A percentile compares a stretch with the other conserved stretches of the same genome.
Evolutionary conservation across 2,113 vertebrate genomes (phyloP).

Genomic region (Conger conger): DNA sequence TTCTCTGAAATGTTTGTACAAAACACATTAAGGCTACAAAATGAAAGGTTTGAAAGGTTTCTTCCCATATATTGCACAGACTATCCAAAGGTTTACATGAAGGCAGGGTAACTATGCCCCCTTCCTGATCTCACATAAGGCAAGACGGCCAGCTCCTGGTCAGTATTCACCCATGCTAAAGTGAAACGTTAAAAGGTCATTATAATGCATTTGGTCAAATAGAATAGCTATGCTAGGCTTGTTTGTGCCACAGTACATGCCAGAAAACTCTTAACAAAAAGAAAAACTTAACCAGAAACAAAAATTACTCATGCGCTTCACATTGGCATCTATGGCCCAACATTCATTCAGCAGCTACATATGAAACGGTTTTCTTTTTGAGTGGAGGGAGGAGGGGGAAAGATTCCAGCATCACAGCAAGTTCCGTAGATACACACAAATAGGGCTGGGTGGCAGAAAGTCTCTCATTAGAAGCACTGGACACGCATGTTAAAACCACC

Average conservation of each 20-base stretch:
- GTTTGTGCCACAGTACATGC: constrained; percentile 31
- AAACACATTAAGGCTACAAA: constrained; percentile 60
- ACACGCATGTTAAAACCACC: not conserved
- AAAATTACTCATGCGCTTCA: constrained; percentile 41
- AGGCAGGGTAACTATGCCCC: constrained; percentile 44
- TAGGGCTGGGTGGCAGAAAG: not conserved
- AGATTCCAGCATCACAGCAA: constrained; percentile 49
- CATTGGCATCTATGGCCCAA: constrained; percentile 39
- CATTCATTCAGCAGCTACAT: constrained; percentile 39
- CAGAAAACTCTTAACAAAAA: constrained; percentile 33
- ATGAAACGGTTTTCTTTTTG: constrained; percentile 28
- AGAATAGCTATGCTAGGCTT: constrained; percentile 47
- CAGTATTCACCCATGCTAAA: constrained; percentile 53
- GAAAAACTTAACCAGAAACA: constrained; percentile 20
- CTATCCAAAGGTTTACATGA: constrained; percentile 66
- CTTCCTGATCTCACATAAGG: constrained; percentile 66
- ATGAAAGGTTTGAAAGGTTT: constrained; percentile 60
- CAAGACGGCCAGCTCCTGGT: constrained; percentile 66
- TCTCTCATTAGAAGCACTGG: not conserved
- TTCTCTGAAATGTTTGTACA: constrained; percentile 73
- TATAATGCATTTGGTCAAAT: constrained; percentile 59
- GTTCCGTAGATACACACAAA: constrained; percentile 44
- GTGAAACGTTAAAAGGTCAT: constrained; percentile 41
- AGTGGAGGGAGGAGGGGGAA: not conserved
- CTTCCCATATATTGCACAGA: constrained; percentile 72